Percentiles rank a stretch among this genome's conserved stretches.
These are phyloP conservation scores for Neuroscelio doddi DNA, from an alignment of 2,888 invertebrate genomes.

Conservation along the genomic window DNA sequence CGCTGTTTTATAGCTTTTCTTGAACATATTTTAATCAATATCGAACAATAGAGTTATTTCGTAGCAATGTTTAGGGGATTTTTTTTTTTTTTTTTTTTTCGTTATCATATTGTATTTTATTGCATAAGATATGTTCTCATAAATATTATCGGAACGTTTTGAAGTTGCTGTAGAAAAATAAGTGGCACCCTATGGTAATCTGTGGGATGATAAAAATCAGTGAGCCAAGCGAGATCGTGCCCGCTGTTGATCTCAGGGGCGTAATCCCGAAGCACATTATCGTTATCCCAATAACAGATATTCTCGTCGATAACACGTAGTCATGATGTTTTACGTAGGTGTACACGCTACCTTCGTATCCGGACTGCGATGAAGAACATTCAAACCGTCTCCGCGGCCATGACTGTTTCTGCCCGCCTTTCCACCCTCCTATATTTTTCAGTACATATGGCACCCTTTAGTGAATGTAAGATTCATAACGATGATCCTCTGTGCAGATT, in stretches of 20 bases:
- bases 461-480: background rate
- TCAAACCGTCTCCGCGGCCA: background rate
- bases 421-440: background rate
- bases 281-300: constrained; percentile 51
- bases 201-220: constrained; percentile 55
- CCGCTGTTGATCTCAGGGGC: constrained; percentile 44
- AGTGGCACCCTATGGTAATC: background rate
- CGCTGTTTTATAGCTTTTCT: too few relatives aligned
- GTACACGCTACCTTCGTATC: too few relatives aligned
- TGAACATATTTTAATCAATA: too few relatives aligned
- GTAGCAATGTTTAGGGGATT: too few relatives aligned
- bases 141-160: constrained; percentile 1
- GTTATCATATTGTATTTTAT: background rate
- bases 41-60: too few relatives aligned
- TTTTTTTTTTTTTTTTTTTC: too few relatives aligned
- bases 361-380: background rate
- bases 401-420: background rate
- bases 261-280: constrained; percentile 50
- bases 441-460: constrained; percentile 5
- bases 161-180: background rate
- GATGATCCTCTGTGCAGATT: too few relatives aligned
- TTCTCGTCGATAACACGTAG: constrained; percentile 47
- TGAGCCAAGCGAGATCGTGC: constrained; percentile 32
- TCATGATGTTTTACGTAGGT: background rate
- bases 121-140: background rate